These are phyloP conservation scores for Ascidia mentula DNA, from an alignment of 23 tunicate genomes.

Conservation along the genomic window DNA sequence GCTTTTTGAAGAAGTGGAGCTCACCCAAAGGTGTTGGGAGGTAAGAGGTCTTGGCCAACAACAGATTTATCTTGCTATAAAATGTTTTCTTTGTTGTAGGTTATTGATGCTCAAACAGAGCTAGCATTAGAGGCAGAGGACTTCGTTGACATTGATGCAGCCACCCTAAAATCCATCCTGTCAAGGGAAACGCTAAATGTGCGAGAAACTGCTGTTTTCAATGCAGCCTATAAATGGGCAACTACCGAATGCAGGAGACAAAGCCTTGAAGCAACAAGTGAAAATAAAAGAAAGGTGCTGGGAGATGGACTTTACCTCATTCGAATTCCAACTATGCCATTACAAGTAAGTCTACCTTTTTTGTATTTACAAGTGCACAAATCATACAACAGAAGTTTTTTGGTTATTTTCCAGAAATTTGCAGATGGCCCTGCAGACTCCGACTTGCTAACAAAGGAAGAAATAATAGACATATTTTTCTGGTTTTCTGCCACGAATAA, in stretches of 20 bases:
- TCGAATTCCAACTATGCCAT: constrained; percentile 77
- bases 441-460: constrained; percentile 71
- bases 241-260: constrained; percentile 51
- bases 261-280: constrained; percentile 14
- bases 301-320: constrained; percentile 50
- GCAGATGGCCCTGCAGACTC: constrained; percentile 88
- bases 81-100: constrained; percentile 25
- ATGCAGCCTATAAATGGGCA: constrained; percentile 69
- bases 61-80: background rate
- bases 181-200: constrained; percentile 63
- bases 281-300: constrained; percentile 57
- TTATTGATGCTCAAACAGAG: constrained; percentile 88
- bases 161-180: constrained; percentile 47
- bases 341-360: constrained; percentile 35
- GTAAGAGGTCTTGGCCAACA: constrained; percentile 22
- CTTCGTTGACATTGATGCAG: constrained; percentile 63
- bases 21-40: constrained; percentile 89
- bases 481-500: constrained; percentile 77
- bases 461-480: constrained; percentile 65
- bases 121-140: constrained; percentile 70
- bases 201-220: constrained; percentile 68
- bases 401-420: constrained; percentile 51
- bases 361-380: background rate
- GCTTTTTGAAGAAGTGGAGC: constrained; percentile 71
- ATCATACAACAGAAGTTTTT: background rate